A percentile compares a stretch with the other conserved stretches of the same genome.
Conservation (phyloP, 2,888 invertebrate genomes). For the Dugesia japonica region DNA sequence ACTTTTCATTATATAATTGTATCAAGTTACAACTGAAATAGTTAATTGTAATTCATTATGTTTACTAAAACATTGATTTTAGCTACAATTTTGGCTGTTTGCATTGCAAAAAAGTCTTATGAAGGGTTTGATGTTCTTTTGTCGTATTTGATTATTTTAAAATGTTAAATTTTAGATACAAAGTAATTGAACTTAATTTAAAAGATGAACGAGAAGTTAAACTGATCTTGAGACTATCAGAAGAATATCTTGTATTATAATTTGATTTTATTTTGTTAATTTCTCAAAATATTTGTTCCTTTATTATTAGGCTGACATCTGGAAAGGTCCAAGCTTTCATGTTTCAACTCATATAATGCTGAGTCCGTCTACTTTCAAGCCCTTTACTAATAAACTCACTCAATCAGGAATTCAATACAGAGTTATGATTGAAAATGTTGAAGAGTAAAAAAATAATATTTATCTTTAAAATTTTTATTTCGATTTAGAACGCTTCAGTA, state of each 20-base stretch:
- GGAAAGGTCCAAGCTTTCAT: not conserved
- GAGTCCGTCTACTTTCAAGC: not conserved
- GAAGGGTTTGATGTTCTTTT: not conserved
- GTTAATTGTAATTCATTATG: too few species aligned
- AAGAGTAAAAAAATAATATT: not conserved
- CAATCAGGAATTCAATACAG: not conserved
- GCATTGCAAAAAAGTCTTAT: not conserved
- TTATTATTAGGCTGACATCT: conserved; percentile 2
- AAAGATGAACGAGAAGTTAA: not conserved
- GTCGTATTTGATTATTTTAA: not conserved
- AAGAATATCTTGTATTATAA: not conserved
- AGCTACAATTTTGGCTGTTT: too few species aligned
- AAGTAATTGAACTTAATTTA: not conserved
- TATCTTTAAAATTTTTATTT: too few species aligned
- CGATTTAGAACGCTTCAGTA: too few species aligned
- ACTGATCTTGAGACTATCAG: not conserved
- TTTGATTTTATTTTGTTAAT: not conserved
- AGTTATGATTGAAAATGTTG: not conserved
- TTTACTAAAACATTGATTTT: too few species aligned
- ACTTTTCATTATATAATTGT: too few species aligned
- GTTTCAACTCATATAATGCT: conserved; percentile 7
- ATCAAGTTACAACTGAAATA: too few species aligned
- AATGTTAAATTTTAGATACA: not conserved
- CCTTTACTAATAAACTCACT: not conserved
- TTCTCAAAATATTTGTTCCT: too few species aligned